These are phyloP conservation scores for Pangasianodon gigas DNA, from an alignment of 2,113 vertebrate species.

Conservation along the genomic window DNA sequence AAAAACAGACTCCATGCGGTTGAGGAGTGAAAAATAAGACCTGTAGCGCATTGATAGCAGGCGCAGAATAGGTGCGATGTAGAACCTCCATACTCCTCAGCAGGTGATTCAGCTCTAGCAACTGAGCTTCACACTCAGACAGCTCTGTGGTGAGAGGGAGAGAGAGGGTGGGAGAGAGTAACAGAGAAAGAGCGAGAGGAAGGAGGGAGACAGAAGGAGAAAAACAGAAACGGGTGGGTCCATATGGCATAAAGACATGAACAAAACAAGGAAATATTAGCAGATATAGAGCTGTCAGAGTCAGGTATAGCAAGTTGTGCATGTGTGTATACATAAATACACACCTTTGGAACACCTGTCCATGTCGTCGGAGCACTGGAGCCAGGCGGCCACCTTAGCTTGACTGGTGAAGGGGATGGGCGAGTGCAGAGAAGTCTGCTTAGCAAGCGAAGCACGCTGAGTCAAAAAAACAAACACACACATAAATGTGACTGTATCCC, in stretches of 20 bases:
- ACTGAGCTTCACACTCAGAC: constrained; percentile 83
- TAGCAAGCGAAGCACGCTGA: constrained; percentile 80
- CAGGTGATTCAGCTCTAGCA: constrained; percentile 91
- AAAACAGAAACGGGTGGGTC: background rate
- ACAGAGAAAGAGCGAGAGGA: background rate
- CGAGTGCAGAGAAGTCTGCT: constrained; percentile 81
- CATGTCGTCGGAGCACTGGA: constrained; percentile 93
- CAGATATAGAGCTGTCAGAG: background rate
- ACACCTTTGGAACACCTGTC: constrained; percentile 94
- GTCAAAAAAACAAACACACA: constrained; percentile 16
- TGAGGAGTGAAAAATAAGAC: constrained; percentile 63
- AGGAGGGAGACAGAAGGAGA: background rate
- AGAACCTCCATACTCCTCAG: constrained; percentile 96
- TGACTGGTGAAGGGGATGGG: constrained; percentile 82
- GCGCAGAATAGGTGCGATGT: constrained; percentile 92
- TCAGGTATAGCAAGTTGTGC: background rate
- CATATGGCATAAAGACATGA: background rate
- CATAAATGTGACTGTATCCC: background rate
- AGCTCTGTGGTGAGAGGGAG: constrained; percentile 75
- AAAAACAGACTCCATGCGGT: background rate
- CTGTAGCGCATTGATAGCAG: constrained; percentile 93
- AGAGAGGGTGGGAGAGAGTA: background rate
- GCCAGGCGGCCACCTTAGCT: constrained; percentile 85
- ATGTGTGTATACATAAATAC: constrained; percentile 15
- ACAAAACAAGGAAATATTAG: background rate